These are phyloP conservation scores for Polydrusus tereticollis DNA, from an alignment of 2,888 invertebrate genomes.

Conservation along the genomic window DNA sequence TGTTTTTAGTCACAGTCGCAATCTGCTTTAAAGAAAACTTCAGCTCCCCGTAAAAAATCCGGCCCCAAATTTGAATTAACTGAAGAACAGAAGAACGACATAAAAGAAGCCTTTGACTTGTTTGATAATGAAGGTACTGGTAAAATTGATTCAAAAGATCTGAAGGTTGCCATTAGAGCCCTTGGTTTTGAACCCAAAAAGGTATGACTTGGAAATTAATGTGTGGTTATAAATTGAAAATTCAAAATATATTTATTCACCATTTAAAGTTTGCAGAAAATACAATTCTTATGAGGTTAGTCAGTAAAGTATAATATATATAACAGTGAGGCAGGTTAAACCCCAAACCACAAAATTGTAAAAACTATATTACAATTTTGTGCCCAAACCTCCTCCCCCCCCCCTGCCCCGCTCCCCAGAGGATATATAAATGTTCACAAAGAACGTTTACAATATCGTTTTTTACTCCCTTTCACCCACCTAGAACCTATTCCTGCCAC, in stretches of 20 bases:
- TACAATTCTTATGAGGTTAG: too few species aligned
- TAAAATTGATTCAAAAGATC: slow-evolving; percentile 90
- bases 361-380: too few species aligned
- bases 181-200: slow-evolving; percentile 98
- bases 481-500: too few species aligned
- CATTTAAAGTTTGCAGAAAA: background rate
- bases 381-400: too few species aligned
- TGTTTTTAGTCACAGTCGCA: slow-evolving; percentile 4
- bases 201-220: slow-evolving; percentile 37
- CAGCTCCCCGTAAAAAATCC: slow-evolving; percentile 65
- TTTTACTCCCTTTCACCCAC: too few species aligned
- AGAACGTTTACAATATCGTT: too few species aligned
- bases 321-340: too few species aligned
- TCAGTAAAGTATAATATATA: too few species aligned
- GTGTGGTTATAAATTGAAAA: background rate
- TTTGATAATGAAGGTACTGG: slow-evolving; percentile 93
- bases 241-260: too few species aligned
- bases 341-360: too few species aligned
- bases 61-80: slow-evolving; percentile 82
- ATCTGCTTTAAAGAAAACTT: slow-evolving; percentile 32
- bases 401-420: too few species aligned
- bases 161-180: slow-evolving; percentile 95
- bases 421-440: too few species aligned
- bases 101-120: slow-evolving; percentile 94
- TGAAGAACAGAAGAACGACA: slow-evolving; percentile 91